These are phyloP conservation scores for Phrynosoma platyrhinos DNA, from an alignment of 2,113 vertebrate genomes.

Conservation along the genomic window DNA sequence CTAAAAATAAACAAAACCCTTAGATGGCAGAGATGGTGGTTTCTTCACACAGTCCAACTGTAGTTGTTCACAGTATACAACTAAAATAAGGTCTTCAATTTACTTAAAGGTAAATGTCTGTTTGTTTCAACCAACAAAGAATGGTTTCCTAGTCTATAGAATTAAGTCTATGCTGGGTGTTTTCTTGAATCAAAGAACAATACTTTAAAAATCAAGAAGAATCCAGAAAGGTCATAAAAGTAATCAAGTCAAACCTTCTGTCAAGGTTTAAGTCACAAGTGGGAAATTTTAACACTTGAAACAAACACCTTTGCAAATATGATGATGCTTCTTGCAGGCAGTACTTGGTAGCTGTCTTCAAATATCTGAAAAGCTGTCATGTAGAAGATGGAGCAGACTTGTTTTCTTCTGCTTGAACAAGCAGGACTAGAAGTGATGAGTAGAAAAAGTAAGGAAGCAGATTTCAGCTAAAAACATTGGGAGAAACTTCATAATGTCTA, in stretches of 20 bases:
- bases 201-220: not conserved
- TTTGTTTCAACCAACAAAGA: not conserved
- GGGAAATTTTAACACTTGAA: not conserved
- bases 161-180: not conserved
- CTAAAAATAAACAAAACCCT: constrained; percentile 38
- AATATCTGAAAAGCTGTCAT: not conserved
- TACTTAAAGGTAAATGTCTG: not conserved
- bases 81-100: not conserved
- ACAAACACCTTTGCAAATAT: not conserved
- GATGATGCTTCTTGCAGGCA: not conserved
- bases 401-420: not conserved
- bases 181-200: not conserved
- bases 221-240: not conserved
- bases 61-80: constrained; percentile 25
- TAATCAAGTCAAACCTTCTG: not conserved
- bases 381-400: not conserved
- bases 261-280: not conserved
- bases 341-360: too few relatives aligned
- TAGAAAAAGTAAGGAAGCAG: not conserved
- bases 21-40: not conserved
- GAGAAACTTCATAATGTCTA: not conserved
- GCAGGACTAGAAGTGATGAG: not conserved
- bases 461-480: constrained; percentile 9
- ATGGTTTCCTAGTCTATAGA: not conserved
- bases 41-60: constrained; percentile 10